Conservation (phyloP, 2,113 vertebrate genomes). For the Apodemus speciosus region DNA sequence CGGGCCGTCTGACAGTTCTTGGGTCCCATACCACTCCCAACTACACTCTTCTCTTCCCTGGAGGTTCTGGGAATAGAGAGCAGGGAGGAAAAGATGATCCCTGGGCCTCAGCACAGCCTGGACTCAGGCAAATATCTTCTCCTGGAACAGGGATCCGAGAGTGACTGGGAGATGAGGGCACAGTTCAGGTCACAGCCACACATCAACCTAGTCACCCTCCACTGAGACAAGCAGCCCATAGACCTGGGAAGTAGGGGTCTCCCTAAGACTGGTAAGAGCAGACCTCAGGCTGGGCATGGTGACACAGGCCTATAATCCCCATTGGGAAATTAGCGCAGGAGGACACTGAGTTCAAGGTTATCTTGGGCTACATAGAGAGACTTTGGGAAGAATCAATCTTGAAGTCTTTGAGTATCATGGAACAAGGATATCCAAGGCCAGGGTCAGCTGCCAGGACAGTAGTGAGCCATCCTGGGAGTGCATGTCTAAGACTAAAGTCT, state of each 20-base stretch:
- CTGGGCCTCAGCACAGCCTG: not conserved
- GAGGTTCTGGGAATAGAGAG: not conserved
- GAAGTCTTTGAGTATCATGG: not conserved
- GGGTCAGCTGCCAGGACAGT: not conserved
- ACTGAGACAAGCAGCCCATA: not conserved
- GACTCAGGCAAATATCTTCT: not conserved
- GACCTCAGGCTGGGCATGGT: not conserved
- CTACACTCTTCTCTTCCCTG: not conserved
- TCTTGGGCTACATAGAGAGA: not conserved
- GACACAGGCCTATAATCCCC: not conserved
- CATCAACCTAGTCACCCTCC: not conserved
- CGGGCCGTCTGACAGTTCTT: not conserved
- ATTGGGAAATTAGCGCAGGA: not conserved
- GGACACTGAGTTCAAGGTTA: not conserved
- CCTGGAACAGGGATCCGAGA: not conserved
- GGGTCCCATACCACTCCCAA: not conserved
- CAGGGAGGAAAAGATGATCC: not conserved
- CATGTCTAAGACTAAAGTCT: constrained; percentile 17
- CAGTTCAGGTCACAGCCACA: not conserved
- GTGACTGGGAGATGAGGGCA: not conserved
- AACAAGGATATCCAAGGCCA: constrained; percentile 53
- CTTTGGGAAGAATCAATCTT: not conserved
- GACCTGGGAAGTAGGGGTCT: not conserved
- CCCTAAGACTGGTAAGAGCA: not conserved
- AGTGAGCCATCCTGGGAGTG: not conserved